Percentiles rank a stretch among this genome's conserved stretches.
Conservation (phyloP, 2,888 invertebrate species). For the Fabriciana adippe region DNA sequence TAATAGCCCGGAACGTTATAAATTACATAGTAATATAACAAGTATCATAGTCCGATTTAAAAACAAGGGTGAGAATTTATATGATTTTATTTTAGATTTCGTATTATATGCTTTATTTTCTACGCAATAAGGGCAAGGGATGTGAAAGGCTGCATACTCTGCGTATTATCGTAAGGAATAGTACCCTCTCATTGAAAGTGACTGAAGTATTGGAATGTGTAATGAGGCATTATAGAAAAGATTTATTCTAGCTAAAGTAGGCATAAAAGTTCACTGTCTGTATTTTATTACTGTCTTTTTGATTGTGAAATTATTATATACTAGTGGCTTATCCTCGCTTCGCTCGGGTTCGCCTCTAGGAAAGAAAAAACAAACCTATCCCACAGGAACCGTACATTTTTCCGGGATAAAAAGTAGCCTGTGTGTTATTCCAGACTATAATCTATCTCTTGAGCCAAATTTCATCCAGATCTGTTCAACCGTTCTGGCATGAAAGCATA, state of each 20-base stretch:
- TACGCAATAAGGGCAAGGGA: background rate
- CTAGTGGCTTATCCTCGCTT: no score
- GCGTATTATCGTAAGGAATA: background rate
- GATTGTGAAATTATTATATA: background rate
- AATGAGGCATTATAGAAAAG: constrained; percentile 27
- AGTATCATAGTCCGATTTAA: constrained; percentile 45
- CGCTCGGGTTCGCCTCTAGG: no score
- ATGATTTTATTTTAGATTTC: background rate
- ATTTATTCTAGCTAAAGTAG: constrained; percentile 21
- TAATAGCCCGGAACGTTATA: constrained; percentile 62
- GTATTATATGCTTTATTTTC: background rate
- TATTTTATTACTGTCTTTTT: constrained; percentile 4
- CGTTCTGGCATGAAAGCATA: no score
- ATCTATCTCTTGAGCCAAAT: no score
- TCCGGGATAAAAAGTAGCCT: no score
- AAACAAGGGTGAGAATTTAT: constrained; percentile 46
- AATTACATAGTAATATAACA: constrained; percentile 47
- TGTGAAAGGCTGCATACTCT: no score
- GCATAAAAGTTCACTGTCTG: constrained; percentile 1
- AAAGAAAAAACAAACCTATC: no score
- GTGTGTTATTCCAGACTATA: no score
- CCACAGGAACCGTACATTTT: no score
- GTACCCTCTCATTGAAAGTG: constrained; percentile 18
- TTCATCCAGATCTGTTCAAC: no score
- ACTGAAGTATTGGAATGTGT: constrained; percentile 24